These are phyloP conservation scores for Labeo rohita DNA, from an alignment of 2,113 vertebrate species.

Conservation along the genomic window DNA sequence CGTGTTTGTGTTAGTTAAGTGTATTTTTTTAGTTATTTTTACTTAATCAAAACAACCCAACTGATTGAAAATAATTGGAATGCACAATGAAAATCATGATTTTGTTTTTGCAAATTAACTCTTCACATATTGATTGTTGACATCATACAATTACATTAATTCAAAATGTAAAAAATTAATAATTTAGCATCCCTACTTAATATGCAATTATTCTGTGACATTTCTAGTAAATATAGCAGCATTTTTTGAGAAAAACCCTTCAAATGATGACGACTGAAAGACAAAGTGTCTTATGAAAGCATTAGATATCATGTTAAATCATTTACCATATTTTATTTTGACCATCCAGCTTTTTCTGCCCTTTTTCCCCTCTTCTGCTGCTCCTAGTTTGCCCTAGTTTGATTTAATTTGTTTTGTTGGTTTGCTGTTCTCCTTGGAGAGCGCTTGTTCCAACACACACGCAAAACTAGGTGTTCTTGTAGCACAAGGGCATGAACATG, in stretches of 20 bases:
- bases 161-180: too few species aligned
- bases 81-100: too few species aligned
- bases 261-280: not conserved
- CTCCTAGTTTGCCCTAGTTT: conserved; percentile 37
- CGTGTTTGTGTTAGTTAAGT: too few species aligned
- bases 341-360: not conserved
- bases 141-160: too few species aligned
- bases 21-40: too few species aligned
- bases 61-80: too few species aligned
- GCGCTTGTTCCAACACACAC: conserved; percentile 48
- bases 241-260: not conserved
- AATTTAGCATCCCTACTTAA: not conserved
- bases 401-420: conserved; percentile 35
- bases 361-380: not conserved
- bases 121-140: too few species aligned
- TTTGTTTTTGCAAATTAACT: not conserved
- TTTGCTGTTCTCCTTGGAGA: conserved; percentile 46
- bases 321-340: not conserved
- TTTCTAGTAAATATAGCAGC: not conserved
- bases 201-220: not conserved
- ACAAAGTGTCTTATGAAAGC: not conserved
- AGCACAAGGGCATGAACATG: conserved; percentile 58
- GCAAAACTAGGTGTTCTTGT: conserved; percentile 51
- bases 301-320: not conserved
- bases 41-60: too few species aligned